Conservation (phyloP, 2,113 vertebrate genomes). For the Prunella fulvescens region DNA sequence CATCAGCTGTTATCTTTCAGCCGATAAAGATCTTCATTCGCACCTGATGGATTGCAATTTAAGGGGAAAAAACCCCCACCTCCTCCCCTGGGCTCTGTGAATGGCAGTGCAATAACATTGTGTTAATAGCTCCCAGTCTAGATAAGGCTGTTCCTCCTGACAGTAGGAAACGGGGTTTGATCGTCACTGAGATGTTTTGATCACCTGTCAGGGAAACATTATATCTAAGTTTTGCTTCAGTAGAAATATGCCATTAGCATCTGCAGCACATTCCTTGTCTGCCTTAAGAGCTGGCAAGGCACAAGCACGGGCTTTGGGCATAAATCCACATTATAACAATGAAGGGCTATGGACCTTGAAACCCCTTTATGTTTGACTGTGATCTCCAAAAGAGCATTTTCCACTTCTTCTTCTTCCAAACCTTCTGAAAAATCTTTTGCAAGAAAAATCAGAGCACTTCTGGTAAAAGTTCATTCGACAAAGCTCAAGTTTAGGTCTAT, state of each 20-base stretch:
- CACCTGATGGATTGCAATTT: slow-evolving; percentile 43
- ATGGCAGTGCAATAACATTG: slow-evolving; percentile 21
- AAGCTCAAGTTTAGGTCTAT: background rate
- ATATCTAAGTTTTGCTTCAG: background rate
- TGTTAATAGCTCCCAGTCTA: slow-evolving; percentile 50
- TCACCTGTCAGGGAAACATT: slow-evolving; percentile 46
- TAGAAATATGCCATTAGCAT: slow-evolving; percentile 13
- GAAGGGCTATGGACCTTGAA: background rate
- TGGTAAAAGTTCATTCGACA: background rate
- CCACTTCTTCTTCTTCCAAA: background rate
- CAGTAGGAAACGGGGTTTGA: slow-evolving; percentile 27
- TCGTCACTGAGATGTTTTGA: slow-evolving; percentile 42
- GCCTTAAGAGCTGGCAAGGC: background rate
- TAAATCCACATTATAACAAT: background rate
- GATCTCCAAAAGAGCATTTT: background rate
- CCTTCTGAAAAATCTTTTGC: background rate
- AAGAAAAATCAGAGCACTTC: background rate
- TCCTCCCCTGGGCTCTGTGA: slow-evolving; percentile 34
- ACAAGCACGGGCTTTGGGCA: background rate
- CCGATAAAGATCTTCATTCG: slow-evolving; percentile 55
- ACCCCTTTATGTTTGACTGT: background rate
- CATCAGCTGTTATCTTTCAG: slow-evolving; percentile 52
- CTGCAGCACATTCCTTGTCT: background rate
- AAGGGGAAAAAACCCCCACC: background rate
- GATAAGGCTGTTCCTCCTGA: slow-evolving; percentile 21